Base-by-base conservation (phyloP, 2,797 vertebrate genomes). In the Anguilla pacifica region DNA sequence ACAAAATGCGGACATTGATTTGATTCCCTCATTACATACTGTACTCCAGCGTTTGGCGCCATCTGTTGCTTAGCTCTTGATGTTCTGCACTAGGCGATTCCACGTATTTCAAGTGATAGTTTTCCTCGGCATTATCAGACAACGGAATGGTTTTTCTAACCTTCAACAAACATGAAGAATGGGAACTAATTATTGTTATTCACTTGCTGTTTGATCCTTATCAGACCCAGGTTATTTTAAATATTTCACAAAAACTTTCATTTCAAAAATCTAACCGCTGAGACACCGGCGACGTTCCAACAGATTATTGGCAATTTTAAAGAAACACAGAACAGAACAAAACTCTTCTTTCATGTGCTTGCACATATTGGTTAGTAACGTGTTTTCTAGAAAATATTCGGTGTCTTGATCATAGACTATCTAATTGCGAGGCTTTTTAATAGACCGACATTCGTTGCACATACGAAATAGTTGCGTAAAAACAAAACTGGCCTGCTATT, bases 101-200 rank as follows among this genome's bases (percentile, higher is more conserved):
- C 15, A 22, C 2, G 19, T 61, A 61, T 46, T 79, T 46, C 35
- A 15, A 35, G 43, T 83, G 49, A 87, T 49, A n/a, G 35, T 35
- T 28, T 13, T 61, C 59, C 59, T 61, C 22, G 59, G 59, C 59
- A 61, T 61, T 74, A 46, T 83, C 57, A 25, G 72, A 22, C 81
- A 86, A 86, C 53, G 22, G 15, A 11, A 22, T 2, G 25, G 6
- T 86, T 25, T 49, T 5, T 53, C 74, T 7, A 25, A 22, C 77
- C 77, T 87, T 87, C 39, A 59, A 35, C n/a, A 49, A 82, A 82
- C 77, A 57, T 49, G 39, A 67, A 77, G 77, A 83, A 83, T 87
- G 74, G 46, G 22, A 61, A n/a, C 53, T 25, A 49, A 59, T 43
- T 28, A 6, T 31, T 49, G 2, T 87, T 6, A 64, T 87, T 82